Evolutionary conservation across 92 coral and sea anemone species (phyloP).

Genomic region (Chrysogorgia sp.): DNA sequence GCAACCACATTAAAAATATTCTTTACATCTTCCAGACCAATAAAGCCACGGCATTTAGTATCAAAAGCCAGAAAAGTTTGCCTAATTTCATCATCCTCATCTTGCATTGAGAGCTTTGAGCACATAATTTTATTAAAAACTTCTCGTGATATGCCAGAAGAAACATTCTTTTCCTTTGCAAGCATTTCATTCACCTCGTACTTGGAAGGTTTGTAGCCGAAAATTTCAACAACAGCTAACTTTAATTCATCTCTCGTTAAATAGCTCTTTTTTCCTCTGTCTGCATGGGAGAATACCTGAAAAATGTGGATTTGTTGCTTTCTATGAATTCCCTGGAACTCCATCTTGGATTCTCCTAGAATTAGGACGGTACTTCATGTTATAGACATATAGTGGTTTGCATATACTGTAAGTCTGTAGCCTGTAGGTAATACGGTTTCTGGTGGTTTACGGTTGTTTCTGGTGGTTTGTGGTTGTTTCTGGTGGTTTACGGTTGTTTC

Average conservation of each 20-base stretch:
- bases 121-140: slow-evolving; percentile 66
- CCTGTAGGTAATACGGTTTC: too few species aligned
- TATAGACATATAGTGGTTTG: too few species aligned
- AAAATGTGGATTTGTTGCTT: slow-evolving; percentile 54
- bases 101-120: slow-evolving; percentile 73
- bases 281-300: slow-evolving; percentile 76
- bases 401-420: too few species aligned
- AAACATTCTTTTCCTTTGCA: slow-evolving; percentile 38
- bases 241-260: slow-evolving; percentile 80
- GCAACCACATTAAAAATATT: slow-evolving; percentile 72
- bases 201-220: slow-evolving; percentile 94
- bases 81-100: slow-evolving; percentile 80
- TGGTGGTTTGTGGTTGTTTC: too few species aligned
- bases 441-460: too few species aligned
- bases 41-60: slow-evolving; percentile 80
- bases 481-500: too few species aligned
- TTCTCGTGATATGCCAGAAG: slow-evolving; percentile 62
- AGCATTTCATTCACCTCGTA: slow-evolving; percentile 79
- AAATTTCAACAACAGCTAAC: slow-evolving; percentile 83
- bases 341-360: neutral
- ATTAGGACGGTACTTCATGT: neutral
- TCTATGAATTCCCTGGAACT: neutral
- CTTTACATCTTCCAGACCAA: slow-evolving; percentile 77
- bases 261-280: slow-evolving; percentile 74
- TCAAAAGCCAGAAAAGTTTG: slow-evolving; percentile 95